These are phyloP conservation scores for Hydroisotoma schaefferi DNA, from an alignment of 2,888 invertebrate species.

Conservation along the genomic window DNA sequence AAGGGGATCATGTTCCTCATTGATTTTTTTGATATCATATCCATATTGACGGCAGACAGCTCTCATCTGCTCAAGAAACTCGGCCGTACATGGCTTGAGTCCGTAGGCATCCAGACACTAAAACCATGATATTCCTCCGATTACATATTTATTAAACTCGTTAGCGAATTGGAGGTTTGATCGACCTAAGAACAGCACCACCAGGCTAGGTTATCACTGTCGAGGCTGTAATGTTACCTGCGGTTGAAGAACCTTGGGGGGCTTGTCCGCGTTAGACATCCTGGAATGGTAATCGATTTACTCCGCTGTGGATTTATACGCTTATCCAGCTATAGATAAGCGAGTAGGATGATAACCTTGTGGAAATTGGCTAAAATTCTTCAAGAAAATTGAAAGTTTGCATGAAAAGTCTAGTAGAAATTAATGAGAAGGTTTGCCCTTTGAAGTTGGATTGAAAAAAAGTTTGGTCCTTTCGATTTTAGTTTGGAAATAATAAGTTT, in stretches of 20 bases:
- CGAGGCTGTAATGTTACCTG: constrained; percentile 31
- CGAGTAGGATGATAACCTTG: no score
- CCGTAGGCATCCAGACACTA: constrained; percentile 47
- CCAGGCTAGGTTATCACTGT: background rate
- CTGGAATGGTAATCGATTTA: background rate
- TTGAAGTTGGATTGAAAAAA: background rate
- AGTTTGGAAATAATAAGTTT: no score
- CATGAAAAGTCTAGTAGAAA: background rate
- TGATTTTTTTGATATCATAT: constrained; percentile 37
- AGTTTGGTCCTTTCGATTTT: no score
- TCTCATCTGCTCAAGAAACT: constrained; percentile 46
- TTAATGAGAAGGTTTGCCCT: background rate
- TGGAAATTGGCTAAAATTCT: no score
- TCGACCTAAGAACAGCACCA: no score
- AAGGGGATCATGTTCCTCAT: constrained; percentile 45
- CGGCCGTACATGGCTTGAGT: constrained; percentile 46
- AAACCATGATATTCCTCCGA: background rate
- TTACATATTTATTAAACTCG: background rate
- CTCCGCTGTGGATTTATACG: background rate
- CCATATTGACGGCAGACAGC: constrained; percentile 27
- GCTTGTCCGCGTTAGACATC: constrained; percentile 44
- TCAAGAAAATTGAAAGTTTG: background rate
- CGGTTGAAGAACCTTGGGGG: constrained; percentile 35
- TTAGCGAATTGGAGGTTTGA: background rate
- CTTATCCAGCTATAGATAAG: no score